Base-by-base conservation (phyloP, 2,888 invertebrate species). In the Slavum lentiscoides region DNA sequence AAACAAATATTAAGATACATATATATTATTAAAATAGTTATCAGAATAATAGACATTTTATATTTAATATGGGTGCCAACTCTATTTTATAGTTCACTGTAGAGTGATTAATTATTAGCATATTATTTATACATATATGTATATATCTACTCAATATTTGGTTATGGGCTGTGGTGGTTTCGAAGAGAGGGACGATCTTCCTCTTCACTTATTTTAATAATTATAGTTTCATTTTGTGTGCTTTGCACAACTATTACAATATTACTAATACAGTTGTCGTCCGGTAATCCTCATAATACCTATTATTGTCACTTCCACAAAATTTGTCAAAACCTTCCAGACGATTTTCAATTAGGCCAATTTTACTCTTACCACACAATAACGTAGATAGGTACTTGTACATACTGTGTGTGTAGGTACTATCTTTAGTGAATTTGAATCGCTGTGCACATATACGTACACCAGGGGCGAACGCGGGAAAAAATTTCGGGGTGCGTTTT, bases 71-170 rank as follows among this genome's bases (percentile, higher is more conserved):
- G n/a, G 30, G 30, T 62, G 49, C 7, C 30, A 19, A n/a, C 11
- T 53, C 62, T 62, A 69, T 53, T 69, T 62, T 11, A 39, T 62
- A 37, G n/a, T 64, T 74, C 37, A 64, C 37, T 59, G 1, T 43
- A 17, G 13, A 61, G 21, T 43, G 17, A 9, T 37, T 11, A 39
- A 59, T 72, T 7, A 59, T 59, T 43, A 39, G 43, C 6, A 8
- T 30, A 66, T 43, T 21, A 5, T 21, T 11, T 43, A 67, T 19
- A 69, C 30, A 49, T 6, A 30, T 19, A 53, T 21, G 15, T 43
- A 67, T 19, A 69, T 53, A 49, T 6, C 30, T 19, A 53, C 30
- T 23, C n/a, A 69, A 37, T 55, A 69, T 39, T 72, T 67, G 30
- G 30, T 30, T 30, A 4, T n/a, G 30, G 9, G 30, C 30, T 19